A percentile compares a stretch with the other conserved stretches of the same genome.
Evolutionary conservation across 2,113 vertebrate species (phyloP).

Genomic region (Paratilapia polleni): DNA sequence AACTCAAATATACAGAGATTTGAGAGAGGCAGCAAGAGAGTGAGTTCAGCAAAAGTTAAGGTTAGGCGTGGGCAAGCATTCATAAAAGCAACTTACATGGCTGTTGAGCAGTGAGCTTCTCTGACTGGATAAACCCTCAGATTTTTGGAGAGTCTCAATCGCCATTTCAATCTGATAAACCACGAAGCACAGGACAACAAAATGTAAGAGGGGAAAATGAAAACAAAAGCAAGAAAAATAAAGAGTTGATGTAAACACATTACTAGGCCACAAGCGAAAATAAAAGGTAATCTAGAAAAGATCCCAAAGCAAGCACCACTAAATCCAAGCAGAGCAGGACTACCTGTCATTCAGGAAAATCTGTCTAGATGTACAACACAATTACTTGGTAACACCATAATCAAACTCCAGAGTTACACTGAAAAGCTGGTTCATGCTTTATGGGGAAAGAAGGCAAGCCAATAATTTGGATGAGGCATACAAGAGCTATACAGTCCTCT

Average conservation of each 20-base stretch:
- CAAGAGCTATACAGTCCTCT: too few species aligned
- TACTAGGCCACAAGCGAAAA: slow-evolving; percentile 51
- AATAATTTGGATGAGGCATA: not conserved
- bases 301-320: slow-evolving; percentile 81
- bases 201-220: slow-evolving; percentile 63
- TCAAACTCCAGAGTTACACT: not conserved
- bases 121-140: slow-evolving; percentile 97
- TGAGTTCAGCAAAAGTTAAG: slow-evolving; percentile 24
- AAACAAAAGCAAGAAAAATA: slow-evolving; percentile 58
- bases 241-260: slow-evolving; percentile 39
- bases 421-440: not conserved
- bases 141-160: slow-evolving; percentile 99
- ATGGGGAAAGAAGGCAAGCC: rapidly evolving
- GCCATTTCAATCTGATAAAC: slow-evolving; percentile 99
- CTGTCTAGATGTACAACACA: not conserved
- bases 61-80: slow-evolving; percentile 39
- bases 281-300: slow-evolving; percentile 43
- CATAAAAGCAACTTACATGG: slow-evolving; percentile 92
- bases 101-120: slow-evolving; percentile 99
- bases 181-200: slow-evolving; percentile 83
- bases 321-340: slow-evolving; percentile 86
- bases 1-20: slow-evolving; percentile 29
- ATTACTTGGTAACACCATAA: slow-evolving; percentile 1
- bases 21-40: slow-evolving; percentile 42
- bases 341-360: not conserved